Conservation (phyloP, 2,888 invertebrate genomes). For the Cosmorhoe ocellata region DNA sequence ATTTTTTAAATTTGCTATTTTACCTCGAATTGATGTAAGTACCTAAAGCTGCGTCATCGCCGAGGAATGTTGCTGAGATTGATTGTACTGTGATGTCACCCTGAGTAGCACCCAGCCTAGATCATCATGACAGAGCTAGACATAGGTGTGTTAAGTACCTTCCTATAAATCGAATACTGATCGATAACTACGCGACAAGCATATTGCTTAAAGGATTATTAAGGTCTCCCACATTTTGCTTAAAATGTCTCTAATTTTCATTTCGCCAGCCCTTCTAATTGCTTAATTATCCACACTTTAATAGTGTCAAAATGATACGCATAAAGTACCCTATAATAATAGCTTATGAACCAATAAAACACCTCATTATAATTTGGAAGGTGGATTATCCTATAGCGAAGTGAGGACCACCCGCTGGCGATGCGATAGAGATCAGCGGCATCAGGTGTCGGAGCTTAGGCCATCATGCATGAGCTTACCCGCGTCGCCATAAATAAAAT, state of each 20-base stretch:
- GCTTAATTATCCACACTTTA: slow-evolving; percentile 11
- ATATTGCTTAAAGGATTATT: too few species aligned
- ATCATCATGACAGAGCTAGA: slow-evolving; percentile 8
- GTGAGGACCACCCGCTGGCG: slow-evolving; percentile 61
- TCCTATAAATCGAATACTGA: neutral
- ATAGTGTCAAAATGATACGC: slow-evolving; percentile 14
- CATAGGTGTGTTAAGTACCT: slow-evolving; percentile 4
- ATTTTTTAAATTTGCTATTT: slow-evolving; percentile 30
- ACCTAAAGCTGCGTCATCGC: slow-evolving; percentile 41
- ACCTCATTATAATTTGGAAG: slow-evolving; percentile 26
- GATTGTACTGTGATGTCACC: slow-evolving; percentile 51
- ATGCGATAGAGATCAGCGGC: slow-evolving; percentile 63
- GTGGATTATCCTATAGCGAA: slow-evolving; percentile 35
- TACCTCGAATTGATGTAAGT: slow-evolving; percentile 30
- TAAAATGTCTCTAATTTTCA: too few species aligned
- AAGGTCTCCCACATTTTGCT: too few species aligned
- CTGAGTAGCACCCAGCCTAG: slow-evolving; percentile 18
- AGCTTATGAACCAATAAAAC: slow-evolving; percentile 23
- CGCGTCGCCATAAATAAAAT: slow-evolving; percentile 67
- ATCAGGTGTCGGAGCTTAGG: slow-evolving; percentile 62
- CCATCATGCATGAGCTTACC: slow-evolving; percentile 44
- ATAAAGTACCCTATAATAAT: slow-evolving; percentile 17
- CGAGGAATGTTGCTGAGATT: slow-evolving; percentile 43
- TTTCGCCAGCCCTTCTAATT: too few species aligned
- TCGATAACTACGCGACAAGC: too few species aligned